Conservation (phyloP, 2,888 invertebrate genomes). For the Mellilla xanthometata region DNA sequence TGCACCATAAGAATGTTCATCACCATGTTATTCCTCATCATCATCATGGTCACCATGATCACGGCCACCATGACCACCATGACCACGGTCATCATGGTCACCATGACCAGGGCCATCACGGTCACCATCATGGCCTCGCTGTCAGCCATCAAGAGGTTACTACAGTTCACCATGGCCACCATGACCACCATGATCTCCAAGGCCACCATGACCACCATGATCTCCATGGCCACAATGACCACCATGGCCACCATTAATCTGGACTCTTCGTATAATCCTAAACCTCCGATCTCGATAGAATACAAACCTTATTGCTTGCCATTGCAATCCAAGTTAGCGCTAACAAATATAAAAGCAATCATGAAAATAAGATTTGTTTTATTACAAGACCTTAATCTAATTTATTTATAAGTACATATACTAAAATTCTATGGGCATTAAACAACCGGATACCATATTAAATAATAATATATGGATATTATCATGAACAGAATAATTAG, state of each 20-base stretch:
- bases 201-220: conserved; percentile 30
- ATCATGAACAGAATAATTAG: not conserved
- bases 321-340: conserved; percentile 45
- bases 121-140: conserved; percentile 14
- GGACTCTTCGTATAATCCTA: conserved; percentile 35
- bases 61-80: conserved; percentile 18
- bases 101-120: conserved; percentile 28
- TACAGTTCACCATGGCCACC: conserved; percentile 32
- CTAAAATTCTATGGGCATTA: no score
- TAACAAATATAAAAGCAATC: conserved; percentile 43
- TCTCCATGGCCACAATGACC: not conserved
- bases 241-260: conserved; percentile 40
- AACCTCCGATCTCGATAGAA: conserved; percentile 43
- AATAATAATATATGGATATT: no score
- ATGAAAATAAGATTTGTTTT: conserved; percentile 9
- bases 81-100: conserved; percentile 35
- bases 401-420: not conserved
- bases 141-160: conserved; percentile 10
- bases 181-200: conserved; percentile 37
- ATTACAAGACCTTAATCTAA: conserved; percentile 1
- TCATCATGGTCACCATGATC: conserved; percentile 23
- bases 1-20: conserved; percentile 57
- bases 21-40: conserved; percentile 49
- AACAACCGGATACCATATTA: no score
- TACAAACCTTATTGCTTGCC: conserved; percentile 30